Base-by-base conservation (phyloP, 1,140 invertebrate species). In the Propsilocerus akamusi region DNA sequence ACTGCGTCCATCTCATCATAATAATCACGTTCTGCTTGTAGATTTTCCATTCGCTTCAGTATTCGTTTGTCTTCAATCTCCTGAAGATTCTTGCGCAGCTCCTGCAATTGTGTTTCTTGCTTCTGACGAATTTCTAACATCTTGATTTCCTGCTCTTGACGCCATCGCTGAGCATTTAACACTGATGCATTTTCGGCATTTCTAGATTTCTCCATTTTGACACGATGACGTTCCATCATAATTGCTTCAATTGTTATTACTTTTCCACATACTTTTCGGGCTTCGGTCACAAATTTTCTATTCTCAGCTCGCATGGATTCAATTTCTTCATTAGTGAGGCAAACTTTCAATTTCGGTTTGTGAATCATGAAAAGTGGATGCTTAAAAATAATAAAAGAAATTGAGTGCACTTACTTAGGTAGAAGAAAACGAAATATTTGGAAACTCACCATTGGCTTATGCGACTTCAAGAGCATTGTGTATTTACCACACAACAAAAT, bases 401-500 rank as follows among this genome's bases (percentile, higher is more conserved):
- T 30, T 30, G 8, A n/a, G 28, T n/a, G 28, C 8, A 8, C 8
- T 30, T n/a, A 8, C 8, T 30, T 30, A 30, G 28, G n/a, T 46
- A 24, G 12, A 46, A 46, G 17, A 48, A 48, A 26, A 10, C 3
- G 4, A 32, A n/a, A 32, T 49, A 6, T 25, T 51, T 20, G 2
- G n/a, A 25, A 49, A 47, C 53, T 49, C 46, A 64, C 63, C 53
- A 57, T 55, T 12, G 55, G 37, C 46, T 63, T 63, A 48, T 56
- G 63, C 2, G 54, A 49, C 48, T 55, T 61, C 0, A 65, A 51
- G 5, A 65, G 50, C 24, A 55, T 58, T 23, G 60, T 64, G 48
- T 65, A 65, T 49, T 63, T 65, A 12, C 63, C 63, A 28, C 63
- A 65, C 24, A 60, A 56, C 0, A 65, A 30, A 26, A 64, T 61